A percentile compares a stretch with the other conserved stretches of the same genome.
phyloP scores from a whole-genome alignment of 2,888 invertebrate species.

The Agrochola macilenta region DNA sequence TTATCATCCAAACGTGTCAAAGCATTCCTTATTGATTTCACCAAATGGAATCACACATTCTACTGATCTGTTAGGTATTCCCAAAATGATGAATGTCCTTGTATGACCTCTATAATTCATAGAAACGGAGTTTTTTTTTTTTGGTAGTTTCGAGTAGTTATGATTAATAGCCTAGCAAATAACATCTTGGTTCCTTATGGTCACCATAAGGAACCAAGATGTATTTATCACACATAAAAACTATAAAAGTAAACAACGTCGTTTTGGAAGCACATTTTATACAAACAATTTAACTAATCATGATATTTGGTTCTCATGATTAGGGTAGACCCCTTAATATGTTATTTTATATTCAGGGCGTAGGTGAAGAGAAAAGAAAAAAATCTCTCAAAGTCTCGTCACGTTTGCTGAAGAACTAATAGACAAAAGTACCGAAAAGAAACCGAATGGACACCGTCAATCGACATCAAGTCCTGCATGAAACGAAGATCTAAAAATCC shows the following conservation, averaged over 20 bases:
- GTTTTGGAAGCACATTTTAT: slow-evolving; percentile 23
- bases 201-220: slow-evolving; percentile 44
- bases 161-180: too few species aligned
- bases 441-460: background rate
- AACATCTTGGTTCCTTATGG: too few species aligned
- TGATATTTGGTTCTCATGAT: background rate
- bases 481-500: background rate
- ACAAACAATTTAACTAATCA: background rate
- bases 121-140: slow-evolving; percentile 5
- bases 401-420: too few species aligned
- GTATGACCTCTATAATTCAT: background rate
- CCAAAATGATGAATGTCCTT: background rate
- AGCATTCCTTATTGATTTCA: background rate
- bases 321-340: background rate
- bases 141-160: too few species aligned
- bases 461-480: too few species aligned
- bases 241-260: slow-evolving; percentile 34
- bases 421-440: background rate
- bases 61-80: background rate
- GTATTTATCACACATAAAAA: slow-evolving; percentile 19
- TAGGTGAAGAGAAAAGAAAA: background rate
- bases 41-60: background rate
- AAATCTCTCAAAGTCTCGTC: too few species aligned
- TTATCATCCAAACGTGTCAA: background rate
- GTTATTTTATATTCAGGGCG: background rate